phyloP scores from a whole-genome alignment of 1,140 invertebrate species.

The Bombus huntii region DNA sequence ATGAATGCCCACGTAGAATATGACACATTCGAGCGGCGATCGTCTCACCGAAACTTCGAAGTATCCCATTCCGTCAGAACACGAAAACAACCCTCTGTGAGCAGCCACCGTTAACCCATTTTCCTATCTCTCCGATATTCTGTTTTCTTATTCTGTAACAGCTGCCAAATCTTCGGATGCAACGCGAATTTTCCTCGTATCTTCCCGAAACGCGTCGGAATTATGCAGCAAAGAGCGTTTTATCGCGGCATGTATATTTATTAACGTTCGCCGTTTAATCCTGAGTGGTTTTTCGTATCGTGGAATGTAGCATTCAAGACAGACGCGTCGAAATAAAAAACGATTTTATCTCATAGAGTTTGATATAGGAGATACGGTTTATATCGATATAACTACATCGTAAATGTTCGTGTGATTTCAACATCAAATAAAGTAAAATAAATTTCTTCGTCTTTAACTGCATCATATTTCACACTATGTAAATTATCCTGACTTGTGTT shows the following conservation, averaged over 20 bases:
- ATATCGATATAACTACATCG: too few relatives aligned
- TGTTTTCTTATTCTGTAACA: slow-evolving; percentile 25
- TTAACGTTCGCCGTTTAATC: not conserved
- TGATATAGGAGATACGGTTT: too few relatives aligned
- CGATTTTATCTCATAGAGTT: too few relatives aligned
- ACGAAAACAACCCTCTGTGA: slow-evolving; percentile 34
- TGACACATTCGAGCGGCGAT: slow-evolving; percentile 30
- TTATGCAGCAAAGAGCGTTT: slow-evolving; percentile 3
- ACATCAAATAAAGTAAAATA: too few relatives aligned
- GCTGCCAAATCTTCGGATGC: slow-evolving; percentile 45
- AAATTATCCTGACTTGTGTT: too few relatives aligned
- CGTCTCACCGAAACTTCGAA: slow-evolving; percentile 13
- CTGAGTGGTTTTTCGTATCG: not conserved
- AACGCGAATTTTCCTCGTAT: slow-evolving; percentile 16
- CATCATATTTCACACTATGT: too few relatives aligned
- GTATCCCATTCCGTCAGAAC: slow-evolving; percentile 7
- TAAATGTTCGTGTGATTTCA: too few relatives aligned
- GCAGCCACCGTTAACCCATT: slow-evolving; percentile 48
- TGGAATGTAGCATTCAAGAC: not conserved
- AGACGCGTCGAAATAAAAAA: not conserved
- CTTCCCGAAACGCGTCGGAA: not conserved
- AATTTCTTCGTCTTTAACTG: too few relatives aligned
- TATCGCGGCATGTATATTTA: slow-evolving; percentile 8
- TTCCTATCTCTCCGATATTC: not conserved
- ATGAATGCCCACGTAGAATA: slow-evolving; percentile 40